Evolutionary conservation across 2,888 invertebrate genomes (phyloP), one percentile per base, ranked within the genome.

Genomic region (Pycnomerus fuliginosus): DNA sequence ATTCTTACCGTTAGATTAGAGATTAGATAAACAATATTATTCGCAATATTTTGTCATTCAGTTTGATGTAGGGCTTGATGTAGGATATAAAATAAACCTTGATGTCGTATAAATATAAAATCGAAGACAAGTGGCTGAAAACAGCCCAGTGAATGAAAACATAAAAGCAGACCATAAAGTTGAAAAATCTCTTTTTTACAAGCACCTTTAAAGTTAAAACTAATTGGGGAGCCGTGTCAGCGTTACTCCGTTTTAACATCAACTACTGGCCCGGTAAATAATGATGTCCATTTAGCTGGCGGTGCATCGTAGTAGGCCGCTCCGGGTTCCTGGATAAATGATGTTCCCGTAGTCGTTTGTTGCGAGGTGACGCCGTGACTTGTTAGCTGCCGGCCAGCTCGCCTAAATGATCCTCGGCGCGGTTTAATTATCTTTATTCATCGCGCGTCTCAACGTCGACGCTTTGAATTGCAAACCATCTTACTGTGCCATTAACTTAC

Each of bases 281-380:
- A 63, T 63, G 61, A 61, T 60, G 60, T 61, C 59, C 61, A 62
- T 61, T 63, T 63, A 62, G 58, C 56, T 54, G 53, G 53, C 50
- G 52, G 58, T 57, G 58, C 59, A 60, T 60, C 57, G 50, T 53
- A 55, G 50, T 50, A 50, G 52, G 53, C 43, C 48, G 32, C 30
- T 10, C 37, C 25, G 15, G 20, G 22, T 32, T 42, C 52, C 37
- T 48, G 57, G 55, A 62, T 57, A 60, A 61, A 60, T 61, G 60
- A 61, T 58, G 60, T 58, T 57, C 54, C 48, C 48, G 47, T 50
- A 57, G 59, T 60, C 58, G 60, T 60, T 60, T 60, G 60, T 60
- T 59, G 58, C 53, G 55, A 55, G 56, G 60, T 56, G 57, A 56
- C 54, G 55, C 53, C 49, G 55, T 53, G 59, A 59, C 61, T 58